phyloP scores from a whole-genome alignment of 1,140 invertebrate genomes.

The Dinoponera quadriceps region DNA sequence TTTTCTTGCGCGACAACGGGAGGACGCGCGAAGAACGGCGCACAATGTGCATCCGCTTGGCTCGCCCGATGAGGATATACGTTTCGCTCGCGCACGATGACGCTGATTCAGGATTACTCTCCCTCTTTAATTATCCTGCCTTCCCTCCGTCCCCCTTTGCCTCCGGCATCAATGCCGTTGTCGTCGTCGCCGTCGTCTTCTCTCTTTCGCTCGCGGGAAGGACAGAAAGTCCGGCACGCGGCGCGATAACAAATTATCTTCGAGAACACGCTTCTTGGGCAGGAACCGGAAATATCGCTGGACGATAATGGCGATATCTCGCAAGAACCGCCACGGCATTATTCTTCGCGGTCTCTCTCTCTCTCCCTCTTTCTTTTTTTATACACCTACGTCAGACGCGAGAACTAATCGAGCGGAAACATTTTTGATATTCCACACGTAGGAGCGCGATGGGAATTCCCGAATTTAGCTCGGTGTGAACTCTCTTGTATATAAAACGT shows the following conservation, averaged over 20 bases:
- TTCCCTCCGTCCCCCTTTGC: constrained; percentile 52
- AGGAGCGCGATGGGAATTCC: not conserved
- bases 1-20: constrained; percentile 60
- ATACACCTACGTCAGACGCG: constrained; percentile 29
- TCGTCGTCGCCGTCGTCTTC: constrained; percentile 70
- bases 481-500: not conserved
- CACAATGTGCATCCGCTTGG: constrained; percentile 71
- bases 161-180: constrained; percentile 62
- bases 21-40: constrained; percentile 58
- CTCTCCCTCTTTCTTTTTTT: not conserved
- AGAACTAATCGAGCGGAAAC: not conserved
- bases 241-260: constrained; percentile 80
- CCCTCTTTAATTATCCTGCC: constrained; percentile 71
- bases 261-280: constrained; percentile 78
- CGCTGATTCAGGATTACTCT: constrained; percentile 73
- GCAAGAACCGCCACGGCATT: constrained; percentile 72
- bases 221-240: constrained; percentile 60
- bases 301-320: constrained; percentile 79
- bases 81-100: constrained; percentile 68
- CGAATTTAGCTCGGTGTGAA: not conserved
- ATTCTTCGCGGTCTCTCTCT: constrained; percentile 31
- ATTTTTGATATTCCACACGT: not conserved
- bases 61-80: constrained; percentile 64
- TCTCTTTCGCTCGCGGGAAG: constrained; percentile 63
- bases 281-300: constrained; percentile 82